phyloP scores from a whole-genome alignment of 2,113 vertebrate genomes.

The Telmatochromis sp. region DNA sequence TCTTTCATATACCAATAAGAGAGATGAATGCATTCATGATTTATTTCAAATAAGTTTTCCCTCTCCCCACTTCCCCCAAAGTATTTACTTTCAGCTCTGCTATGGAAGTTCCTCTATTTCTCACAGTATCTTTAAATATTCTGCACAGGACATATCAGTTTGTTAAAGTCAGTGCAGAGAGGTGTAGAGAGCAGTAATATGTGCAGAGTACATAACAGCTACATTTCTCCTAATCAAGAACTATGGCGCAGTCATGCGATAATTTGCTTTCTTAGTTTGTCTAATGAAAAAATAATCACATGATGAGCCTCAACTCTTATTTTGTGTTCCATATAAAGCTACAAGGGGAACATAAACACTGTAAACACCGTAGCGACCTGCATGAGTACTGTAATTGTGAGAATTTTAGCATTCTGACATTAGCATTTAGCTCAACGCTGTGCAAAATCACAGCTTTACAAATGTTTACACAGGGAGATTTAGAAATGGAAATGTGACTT shows the following conservation, averaged over 20 bases:
- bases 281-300: background rate
- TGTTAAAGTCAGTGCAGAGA: background rate
- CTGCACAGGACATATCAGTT: background rate
- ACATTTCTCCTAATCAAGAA: background rate
- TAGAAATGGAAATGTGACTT: background rate
- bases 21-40: background rate
- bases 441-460: background rate
- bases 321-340: background rate
- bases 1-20: background rate
- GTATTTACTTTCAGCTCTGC: background rate
- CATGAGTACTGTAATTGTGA: background rate
- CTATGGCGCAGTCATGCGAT: background rate
- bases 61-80: background rate
- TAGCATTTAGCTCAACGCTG: background rate
- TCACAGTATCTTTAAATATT: background rate
- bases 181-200: background rate
- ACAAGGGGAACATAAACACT: background rate
- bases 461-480: background rate
- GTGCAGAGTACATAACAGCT: background rate
- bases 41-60: background rate
- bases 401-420: background rate
- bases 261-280: background rate
- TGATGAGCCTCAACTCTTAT: background rate
- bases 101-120: background rate
- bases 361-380: background rate